phyloP scores from a whole-genome alignment of 2,888 invertebrate genomes.

The Epirrita christyi region DNA sequence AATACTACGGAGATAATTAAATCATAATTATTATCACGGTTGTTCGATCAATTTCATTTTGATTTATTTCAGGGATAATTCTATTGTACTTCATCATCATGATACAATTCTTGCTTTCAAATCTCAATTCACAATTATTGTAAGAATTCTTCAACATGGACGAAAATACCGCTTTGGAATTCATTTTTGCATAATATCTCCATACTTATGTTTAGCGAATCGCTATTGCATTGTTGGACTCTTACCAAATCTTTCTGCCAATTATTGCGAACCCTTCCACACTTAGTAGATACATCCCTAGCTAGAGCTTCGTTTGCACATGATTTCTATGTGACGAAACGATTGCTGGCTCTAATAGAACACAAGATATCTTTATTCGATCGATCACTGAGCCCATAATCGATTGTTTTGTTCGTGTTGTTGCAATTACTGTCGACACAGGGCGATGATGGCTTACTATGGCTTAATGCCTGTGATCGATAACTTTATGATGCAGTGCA shows the following conservation, averaged over 20 bases:
- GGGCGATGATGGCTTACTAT: slow-evolving; percentile 9
- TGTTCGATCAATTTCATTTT: slow-evolving; percentile 22
- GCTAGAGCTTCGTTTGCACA: slow-evolving; percentile 30
- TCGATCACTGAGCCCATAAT: slow-evolving; percentile 28
- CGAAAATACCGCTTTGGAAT: slow-evolving; percentile 17
- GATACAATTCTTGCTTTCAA: no score
- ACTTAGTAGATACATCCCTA: slow-evolving; percentile 41
- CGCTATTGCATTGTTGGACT: slow-evolving; percentile 41
- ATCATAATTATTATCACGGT: slow-evolving; percentile 26
- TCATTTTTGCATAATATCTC: slow-evolving; percentile 23
- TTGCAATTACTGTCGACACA: slow-evolving; percentile 19
- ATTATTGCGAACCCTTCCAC: slow-evolving; percentile 34
- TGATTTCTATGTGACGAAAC: slow-evolving; percentile 47
- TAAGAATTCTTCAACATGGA: slow-evolving; percentile 4
- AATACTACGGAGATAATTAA: slow-evolving; percentile 30
- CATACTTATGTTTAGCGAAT: slow-evolving; percentile 24
- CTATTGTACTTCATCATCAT: not conserved
- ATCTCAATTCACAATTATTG: no score
- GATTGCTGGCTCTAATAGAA: slow-evolving; percentile 38
- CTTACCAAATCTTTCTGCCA: slow-evolving; percentile 43
- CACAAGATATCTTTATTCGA: slow-evolving; percentile 19
- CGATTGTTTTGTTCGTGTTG: slow-evolving; percentile 32
- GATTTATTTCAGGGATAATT: slow-evolving; percentile 11
- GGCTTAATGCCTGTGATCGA: not conserved
- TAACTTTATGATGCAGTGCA: no score